Base-by-base conservation (phyloP, 1,140 invertebrate genomes). In the Pemphigus obesinymphae region DNA sequence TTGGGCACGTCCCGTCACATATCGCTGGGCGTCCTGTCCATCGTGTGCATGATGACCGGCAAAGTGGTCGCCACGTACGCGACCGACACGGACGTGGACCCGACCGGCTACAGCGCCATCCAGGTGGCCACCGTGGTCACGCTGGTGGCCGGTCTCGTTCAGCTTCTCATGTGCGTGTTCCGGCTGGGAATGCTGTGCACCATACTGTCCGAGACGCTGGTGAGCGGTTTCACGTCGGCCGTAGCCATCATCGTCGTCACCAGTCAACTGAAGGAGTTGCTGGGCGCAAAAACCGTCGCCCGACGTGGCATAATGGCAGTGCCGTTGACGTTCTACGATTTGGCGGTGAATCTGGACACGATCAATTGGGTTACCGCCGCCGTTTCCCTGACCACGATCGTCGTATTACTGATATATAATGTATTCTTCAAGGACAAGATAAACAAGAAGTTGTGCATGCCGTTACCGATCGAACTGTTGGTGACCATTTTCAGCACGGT, bases 221-320 rank as follows among this genome's bases (percentile, higher is more conserved):
- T 98, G 1, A 95, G 92, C 83, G 95, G 95, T 1, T 97, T 97
- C 86, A 97, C 95, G 1, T 96, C 95, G 0, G 95, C 93, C 0
- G 95, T 96, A 6, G 94, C 95, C 0, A 88, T 97, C 82, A 94
- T 97, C 85, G 96, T 98, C 15, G 87, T 96, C n/a, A 92, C 92
- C 0, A 96, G 95, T 3, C 96, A 98, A 88, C 87, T 97, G 0
- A 96, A 95, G 86, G 93, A 96, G 87, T 88, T 97, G 0, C 88
- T 97, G 78, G 96, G 96, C 0, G 86, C 97, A 0, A 87, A 86
- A 1, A 85, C 95, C 17, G 87, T 86, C 0, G 90, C 90, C 37
- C 87, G 90, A 66, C 90, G 88, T 61, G 93, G 94, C 20, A 88
- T 92, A 23, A 94, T 95, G 84, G 92, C 92, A 86, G 89, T 82